A percentile compares a stretch with the other conserved stretches of the same genome.
These are phyloP conservation scores for Eurois occulta DNA, from an alignment of 2,888 invertebrate genomes.

Conservation along the genomic window DNA sequence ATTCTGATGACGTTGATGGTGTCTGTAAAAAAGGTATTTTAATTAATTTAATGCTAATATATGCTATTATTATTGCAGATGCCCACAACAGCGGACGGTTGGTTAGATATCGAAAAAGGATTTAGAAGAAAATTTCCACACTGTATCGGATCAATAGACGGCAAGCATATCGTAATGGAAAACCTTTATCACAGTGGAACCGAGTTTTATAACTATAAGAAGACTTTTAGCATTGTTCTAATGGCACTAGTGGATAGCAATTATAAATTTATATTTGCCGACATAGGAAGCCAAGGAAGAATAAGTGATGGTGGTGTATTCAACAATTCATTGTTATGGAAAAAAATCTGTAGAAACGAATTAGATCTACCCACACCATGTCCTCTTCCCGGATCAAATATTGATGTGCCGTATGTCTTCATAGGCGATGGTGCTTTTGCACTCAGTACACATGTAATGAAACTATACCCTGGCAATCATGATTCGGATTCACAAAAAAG, in stretches of 20 bases:
- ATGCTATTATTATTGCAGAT: slow-evolving; percentile 44
- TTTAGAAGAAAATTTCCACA: slow-evolving; percentile 55
- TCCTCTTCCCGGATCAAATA: slow-evolving; percentile 63
- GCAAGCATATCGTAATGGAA: slow-evolving; percentile 68
- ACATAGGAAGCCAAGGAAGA: slow-evolving; percentile 59
- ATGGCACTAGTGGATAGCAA: slow-evolving; percentile 70
- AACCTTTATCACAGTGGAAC: slow-evolving; percentile 55
- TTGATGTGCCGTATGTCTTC: slow-evolving; percentile 69
- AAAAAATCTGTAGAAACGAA: slow-evolving; percentile 62
- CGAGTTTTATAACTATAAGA: slow-evolving; percentile 67
- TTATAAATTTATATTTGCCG: slow-evolving; percentile 68
- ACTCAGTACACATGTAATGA: slow-evolving; percentile 68
- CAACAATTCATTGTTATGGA: slow-evolving; percentile 63
- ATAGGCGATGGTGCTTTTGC: slow-evolving; percentile 72
- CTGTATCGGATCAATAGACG: slow-evolving; percentile 64
- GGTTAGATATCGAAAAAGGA: slow-evolving; percentile 50
- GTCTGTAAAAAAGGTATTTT: slow-evolving; percentile 53
- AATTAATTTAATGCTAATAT: slow-evolving; percentile 50
- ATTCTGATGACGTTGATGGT: slow-evolving; percentile 59
- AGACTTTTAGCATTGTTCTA: slow-evolving; percentile 63
- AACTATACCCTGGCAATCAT: slow-evolving; percentile 69
- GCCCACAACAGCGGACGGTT: slow-evolving; percentile 33
- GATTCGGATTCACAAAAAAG: slow-evolving; percentile 61
- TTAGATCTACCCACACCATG: slow-evolving; percentile 64
- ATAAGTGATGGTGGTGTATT: slow-evolving; percentile 48